Evolutionary conservation across 1,140 invertebrate genomes (phyloP), one percentile per base, ranked within the genome.

Genomic region (Bombus pyrosoma): DNA sequence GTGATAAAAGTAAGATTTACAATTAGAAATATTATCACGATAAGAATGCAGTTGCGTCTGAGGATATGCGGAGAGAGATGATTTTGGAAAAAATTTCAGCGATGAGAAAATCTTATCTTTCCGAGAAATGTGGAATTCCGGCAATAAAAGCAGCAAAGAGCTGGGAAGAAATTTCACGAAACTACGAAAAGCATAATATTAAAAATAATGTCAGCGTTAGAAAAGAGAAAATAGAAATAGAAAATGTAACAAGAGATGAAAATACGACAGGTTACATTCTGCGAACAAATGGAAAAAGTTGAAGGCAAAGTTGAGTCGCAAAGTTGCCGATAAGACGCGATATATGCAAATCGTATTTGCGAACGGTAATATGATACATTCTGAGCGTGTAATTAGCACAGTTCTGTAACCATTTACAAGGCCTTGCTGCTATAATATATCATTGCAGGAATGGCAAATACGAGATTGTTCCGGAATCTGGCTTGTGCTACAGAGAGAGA

Each of bases 381-480:
- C 47, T 22, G 22, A 25, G 32, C 57, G 57, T 10, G 80, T 74
- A 82, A 81, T 81, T 71, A 57, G 34, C 66, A 28, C 41, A 47
- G 28, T 41, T 78, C 53, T 41, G 59, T 32, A 41, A 62, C 25
- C n/a, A n/a, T 43, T 73, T 47, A 43, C 41, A 32, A 47, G 41
- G n/a, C n/a, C 71, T 25, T 47, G 71, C 37, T 15, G 28, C 13
- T 43, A 72, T 72, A 41, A 69, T 57, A 39, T 69, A 80, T 53
- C 43, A 62, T 18, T 25, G 47, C 47, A 34, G 74, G 37, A 83
- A 78, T 32, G 64, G 64, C 74, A 77, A 69, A 78, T 53, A 69
- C 64, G 82, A 78, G 68, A 83, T 83, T 78, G 68, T 83, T 69
- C 43, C 47, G 18, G 34, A 57, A 76, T 74, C 62, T 78, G 37